Conservation (phyloP, 2,797 vertebrate genomes). For the Poeciliopsis gracilis region DNA sequence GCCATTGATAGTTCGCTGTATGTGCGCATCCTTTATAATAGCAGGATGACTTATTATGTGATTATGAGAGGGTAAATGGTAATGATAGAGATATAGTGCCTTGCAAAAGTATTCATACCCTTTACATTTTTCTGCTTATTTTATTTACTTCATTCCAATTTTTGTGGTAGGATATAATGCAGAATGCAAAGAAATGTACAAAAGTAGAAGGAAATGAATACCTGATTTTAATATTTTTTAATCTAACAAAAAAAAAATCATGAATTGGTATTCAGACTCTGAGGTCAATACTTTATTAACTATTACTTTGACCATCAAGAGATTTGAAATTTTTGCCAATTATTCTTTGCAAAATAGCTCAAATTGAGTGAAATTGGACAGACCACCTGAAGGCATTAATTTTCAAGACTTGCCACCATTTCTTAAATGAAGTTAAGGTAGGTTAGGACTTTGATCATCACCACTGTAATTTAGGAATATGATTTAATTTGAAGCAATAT, state of each 20-base stretch:
- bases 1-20: conserved; percentile 43
- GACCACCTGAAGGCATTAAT: background rate
- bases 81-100: conserved; percentile 10
- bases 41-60: conserved; percentile 19
- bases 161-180: conserved; percentile 1
- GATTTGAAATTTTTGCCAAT: background rate
- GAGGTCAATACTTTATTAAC: background rate
- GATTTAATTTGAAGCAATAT: background rate
- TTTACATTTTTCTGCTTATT: background rate
- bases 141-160: background rate
- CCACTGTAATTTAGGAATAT: background rate
- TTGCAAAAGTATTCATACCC: conserved; percentile 2
- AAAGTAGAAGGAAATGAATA: background rate
- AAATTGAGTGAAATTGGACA: background rate
- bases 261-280: background rate
- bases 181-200: background rate
- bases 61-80: conserved; percentile 4
- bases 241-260: background rate
- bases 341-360: background rate
- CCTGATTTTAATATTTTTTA: background rate
- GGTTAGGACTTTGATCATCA: background rate
- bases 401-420: background rate
- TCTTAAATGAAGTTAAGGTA: background rate
- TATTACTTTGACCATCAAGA: background rate
- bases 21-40: conserved; percentile 40